Base-by-base conservation (phyloP, 2,888 invertebrate species). In the Dasysyrphus albostriatus region DNA sequence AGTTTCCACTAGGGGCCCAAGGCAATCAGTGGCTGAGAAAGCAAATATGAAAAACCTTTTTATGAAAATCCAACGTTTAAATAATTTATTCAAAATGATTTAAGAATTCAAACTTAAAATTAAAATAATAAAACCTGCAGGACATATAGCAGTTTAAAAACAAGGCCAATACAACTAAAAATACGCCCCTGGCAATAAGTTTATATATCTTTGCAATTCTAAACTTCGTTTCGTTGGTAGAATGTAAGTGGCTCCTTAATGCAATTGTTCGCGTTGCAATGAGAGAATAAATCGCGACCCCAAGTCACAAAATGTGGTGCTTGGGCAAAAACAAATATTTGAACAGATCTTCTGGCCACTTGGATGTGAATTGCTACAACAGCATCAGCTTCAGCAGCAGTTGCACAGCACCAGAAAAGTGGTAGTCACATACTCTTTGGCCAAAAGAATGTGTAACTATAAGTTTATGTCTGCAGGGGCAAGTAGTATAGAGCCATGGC, bases 291-390 rank as follows among this genome's bases (percentile, higher is more conserved):
- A 85, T 81, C 81, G 84, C 85, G 82, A 85, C 85, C 85, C 77
- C 82, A 73, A 85, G 84, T 81, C 84, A 78, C 78, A 61, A 78
- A 83, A 78, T 61, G 77, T 77, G 81, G 58, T 54, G 69, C 80
- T 73, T 76, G 76, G 76, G 59, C 73, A 29, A 84, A 59, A 54
- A 81, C 76, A 81, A 85, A 85, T 85, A 85, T 85, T 85, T 85
- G 63, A 85, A 82, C 81, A 81, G 85, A 85, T 81, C 85, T 85
- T 77, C 85, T 85, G 82, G 82, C 69, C 82, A 85, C 85, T 85
- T 85, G 77, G 70, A 63, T 29, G 77, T 82, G 77, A 85, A 85
- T 81, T 85, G 85, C 82, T 73, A 81, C 80, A 79, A 59, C 59
- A 72, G n/a, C 58, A 37, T 10, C 6, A 54, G 2, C 12, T 5